Evolutionary conservation across 1,140 invertebrate genomes (phyloP).

Genomic region (Drosophila teissieri): DNA sequence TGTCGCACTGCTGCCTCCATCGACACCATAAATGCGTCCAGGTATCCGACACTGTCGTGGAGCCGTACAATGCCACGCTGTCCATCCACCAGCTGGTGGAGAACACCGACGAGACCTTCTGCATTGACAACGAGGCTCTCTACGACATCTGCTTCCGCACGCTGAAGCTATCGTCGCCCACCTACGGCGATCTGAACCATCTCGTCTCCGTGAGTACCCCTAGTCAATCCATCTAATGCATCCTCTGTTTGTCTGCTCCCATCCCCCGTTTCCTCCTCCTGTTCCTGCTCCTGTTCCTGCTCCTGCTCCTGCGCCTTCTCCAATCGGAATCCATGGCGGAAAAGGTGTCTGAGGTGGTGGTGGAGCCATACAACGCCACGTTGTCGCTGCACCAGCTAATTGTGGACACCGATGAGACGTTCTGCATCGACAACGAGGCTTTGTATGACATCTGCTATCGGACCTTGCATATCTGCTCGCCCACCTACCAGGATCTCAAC

Average conservation of each 20-base stretch:
- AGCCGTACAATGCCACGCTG: constrained; percentile 96
- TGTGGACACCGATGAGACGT: constrained; percentile 91
- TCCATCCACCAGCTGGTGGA: constrained; percentile 95
- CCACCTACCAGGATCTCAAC: constrained; percentile 93
- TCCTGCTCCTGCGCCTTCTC: neutral
- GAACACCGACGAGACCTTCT: constrained; percentile 95
- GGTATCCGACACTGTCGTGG: constrained; percentile 93
- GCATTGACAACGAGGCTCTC: constrained; percentile 95
- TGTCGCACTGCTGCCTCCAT: constrained; percentile 30
- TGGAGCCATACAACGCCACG: constrained; percentile 92
- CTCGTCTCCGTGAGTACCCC: constrained; percentile 88
- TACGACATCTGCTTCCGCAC: constrained; percentile 97
- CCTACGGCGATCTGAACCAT: constrained; percentile 94
- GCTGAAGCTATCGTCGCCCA: constrained; percentile 93
- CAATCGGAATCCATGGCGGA: neutral
- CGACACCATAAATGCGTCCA: constrained; percentile 24
- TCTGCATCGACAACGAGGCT: constrained; percentile 89
- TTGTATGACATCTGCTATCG: constrained; percentile 89
- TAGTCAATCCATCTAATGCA: constrained; percentile 67
- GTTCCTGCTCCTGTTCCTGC: neutral
- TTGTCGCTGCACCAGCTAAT: constrained; percentile 92
- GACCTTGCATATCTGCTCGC: constrained; percentile 88
- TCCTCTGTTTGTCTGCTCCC: constrained; percentile 39
- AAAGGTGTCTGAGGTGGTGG: constrained; percentile 90
- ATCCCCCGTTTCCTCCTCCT: neutral